A percentile compares a stretch with the other conserved stretches of the same genome.
Evolutionary conservation across 1,140 invertebrate species (phyloP).

Genomic region (Monochamus saltuarius): DNA sequence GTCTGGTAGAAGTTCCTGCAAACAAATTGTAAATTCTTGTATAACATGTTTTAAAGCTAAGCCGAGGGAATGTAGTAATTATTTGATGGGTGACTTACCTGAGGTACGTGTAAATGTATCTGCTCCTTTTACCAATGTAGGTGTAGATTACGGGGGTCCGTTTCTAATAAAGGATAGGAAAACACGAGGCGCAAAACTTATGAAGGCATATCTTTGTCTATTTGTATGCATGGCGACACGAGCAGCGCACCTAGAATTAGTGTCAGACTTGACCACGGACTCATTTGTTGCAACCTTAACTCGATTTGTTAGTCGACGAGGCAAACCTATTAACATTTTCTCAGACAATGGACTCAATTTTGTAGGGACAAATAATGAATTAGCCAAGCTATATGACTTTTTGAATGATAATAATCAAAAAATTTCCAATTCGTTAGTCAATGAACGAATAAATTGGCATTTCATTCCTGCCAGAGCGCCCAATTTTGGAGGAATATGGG

Average conservation of each 20-base stretch:
- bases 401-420: neutral
- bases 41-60: neutral
- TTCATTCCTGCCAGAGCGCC: too few relatives aligned
- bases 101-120: conserved; percentile 10
- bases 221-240: conserved; percentile 22
- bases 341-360: conserved; percentile 34
- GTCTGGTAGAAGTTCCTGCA: neutral
- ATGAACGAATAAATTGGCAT: neutral
- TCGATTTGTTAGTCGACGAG: conserved; percentile 36
- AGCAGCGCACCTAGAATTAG: conserved; percentile 47
- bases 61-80: neutral
- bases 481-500: too few relatives aligned
- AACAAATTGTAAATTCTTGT: neutral
- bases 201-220: conserved; percentile 9
- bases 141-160: conserved; percentile 41
- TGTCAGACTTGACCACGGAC: conserved; percentile 33
- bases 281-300: conserved; percentile 36
- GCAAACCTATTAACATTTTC: conserved; percentile 16
- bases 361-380: conserved; percentile 20
- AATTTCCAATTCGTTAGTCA: neutral
- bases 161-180: conserved; percentile 16
- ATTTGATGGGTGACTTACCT: conserved; percentile 3
- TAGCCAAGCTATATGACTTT: conserved; percentile 1
- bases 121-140: conserved; percentile 32
- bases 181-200: neutral